phyloP scores from a whole-genome alignment of 2,888 invertebrate species.

The Zygaena filipendulae region DNA sequence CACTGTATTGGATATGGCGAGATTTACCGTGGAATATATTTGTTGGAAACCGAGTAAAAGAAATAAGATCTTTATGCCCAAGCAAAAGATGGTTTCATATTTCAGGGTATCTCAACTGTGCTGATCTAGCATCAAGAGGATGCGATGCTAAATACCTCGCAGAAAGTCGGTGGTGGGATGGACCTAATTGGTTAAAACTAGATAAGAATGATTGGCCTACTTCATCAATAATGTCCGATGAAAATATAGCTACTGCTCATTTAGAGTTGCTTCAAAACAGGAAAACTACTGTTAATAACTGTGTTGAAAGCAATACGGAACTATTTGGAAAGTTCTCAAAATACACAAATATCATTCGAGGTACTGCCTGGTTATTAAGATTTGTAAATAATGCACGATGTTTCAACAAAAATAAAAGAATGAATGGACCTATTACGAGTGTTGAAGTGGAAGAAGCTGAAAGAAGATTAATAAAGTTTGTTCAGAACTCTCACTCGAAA shows the following conservation, averaged over 20 bases:
- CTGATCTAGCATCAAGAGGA: constrained; percentile 2
- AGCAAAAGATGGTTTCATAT: constrained; percentile 2
- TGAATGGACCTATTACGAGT: too few species aligned
- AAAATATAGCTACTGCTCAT: background rate
- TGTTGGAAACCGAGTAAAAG: constrained; percentile 2
- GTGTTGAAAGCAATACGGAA: background rate
- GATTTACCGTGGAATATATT: background rate
- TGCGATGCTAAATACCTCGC: background rate
- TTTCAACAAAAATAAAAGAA: too few species aligned
- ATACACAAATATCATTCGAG: background rate
- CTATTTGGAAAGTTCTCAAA: background rate
- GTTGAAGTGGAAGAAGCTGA: too few species aligned
- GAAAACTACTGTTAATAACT: too few species aligned
- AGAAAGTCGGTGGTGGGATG: background rate
- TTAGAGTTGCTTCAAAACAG: too few species aligned
- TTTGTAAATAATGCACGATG: background rate
- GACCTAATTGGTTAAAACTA: background rate
- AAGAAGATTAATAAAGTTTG: too few species aligned
- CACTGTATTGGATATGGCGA: background rate
- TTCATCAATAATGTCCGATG: background rate
- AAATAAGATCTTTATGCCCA: constrained; percentile 1
- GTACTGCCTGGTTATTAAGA: background rate
- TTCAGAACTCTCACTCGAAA: too few species aligned
- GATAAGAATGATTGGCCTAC: background rate
- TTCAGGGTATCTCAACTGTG: background rate